A percentile compares a stretch with the other conserved stretches of the same genome.
Evolutionary conservation across 2,888 invertebrate species (phyloP).

Genomic region (Drosophila quinaria): DNA sequence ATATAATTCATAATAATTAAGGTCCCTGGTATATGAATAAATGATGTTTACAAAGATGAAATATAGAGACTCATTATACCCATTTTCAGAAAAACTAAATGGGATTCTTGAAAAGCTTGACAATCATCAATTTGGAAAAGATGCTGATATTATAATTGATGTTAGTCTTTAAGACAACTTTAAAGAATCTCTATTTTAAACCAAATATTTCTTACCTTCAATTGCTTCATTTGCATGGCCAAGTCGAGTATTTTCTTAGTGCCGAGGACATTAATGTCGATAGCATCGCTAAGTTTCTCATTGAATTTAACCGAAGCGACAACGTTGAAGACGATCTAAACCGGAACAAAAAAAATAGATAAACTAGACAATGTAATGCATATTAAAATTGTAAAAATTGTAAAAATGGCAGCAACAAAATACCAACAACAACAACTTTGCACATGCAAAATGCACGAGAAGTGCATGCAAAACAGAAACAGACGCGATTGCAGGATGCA

Average conservation of each 20-base stretch:
- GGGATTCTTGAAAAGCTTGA: not conserved
- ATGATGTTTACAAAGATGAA: no score
- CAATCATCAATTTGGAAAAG: not conserved
- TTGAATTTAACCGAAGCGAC: conserved; percentile 86
- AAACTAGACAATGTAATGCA: conserved; percentile 51
- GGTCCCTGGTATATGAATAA: no score
- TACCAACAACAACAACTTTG: conserved; percentile 18
- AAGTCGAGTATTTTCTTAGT: conserved; percentile 86
- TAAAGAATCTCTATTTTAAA: no score
- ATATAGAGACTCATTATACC: no score
- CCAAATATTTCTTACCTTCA: conserved; percentile 80
- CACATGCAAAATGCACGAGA: conserved; percentile 73
- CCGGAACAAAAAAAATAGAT: conserved; percentile 5
- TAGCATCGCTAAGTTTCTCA: conserved; percentile 86
- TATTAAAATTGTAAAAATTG: conserved; percentile 63
- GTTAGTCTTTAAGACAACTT: no score
- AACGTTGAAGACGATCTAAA: conserved; percentile 86
- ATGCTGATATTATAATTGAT: no score
- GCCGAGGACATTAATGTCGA: conserved; percentile 86
- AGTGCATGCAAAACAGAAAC: conserved; percentile 76
- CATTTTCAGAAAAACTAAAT: not conserved
- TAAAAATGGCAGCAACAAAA: conserved; percentile 38
- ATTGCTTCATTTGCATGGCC: conserved; percentile 84
- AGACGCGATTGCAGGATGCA: conserved; percentile 56
- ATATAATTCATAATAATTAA: no score